These are phyloP conservation scores for Donacobius atricapilla DNA, from an alignment of 2,113 vertebrate genomes.

Conservation along the genomic window DNA sequence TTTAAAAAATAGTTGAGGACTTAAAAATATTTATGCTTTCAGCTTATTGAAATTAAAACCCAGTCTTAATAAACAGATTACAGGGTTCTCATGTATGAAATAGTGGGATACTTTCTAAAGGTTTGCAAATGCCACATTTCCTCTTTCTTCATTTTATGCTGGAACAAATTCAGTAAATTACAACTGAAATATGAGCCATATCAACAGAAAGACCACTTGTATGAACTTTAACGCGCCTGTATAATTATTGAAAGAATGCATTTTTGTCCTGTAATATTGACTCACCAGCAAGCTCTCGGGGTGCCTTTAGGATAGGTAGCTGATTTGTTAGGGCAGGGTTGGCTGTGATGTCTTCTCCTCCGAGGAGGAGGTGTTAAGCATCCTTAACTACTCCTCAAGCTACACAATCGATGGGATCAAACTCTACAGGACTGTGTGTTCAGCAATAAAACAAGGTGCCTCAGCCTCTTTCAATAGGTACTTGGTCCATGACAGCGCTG, in stretches of 20 bases:
- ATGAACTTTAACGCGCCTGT: neutral
- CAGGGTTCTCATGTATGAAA: neutral
- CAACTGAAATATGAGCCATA: neutral
- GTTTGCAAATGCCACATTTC: neutral
- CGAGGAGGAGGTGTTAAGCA: neutral
- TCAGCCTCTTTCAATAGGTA: neutral
- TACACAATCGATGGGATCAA: neutral
- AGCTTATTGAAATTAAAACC: slow-evolving; percentile 3
- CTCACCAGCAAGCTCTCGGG: neutral
- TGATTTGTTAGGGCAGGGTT: neutral
- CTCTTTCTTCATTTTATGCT: neutral
- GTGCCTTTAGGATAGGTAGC: neutral
- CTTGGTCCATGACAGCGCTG: neutral
- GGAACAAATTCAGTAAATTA: neutral
- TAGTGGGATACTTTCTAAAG: neutral
- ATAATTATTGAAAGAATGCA: neutral
- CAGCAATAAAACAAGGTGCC: neutral
- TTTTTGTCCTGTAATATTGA: neutral
- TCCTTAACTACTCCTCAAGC: neutral
- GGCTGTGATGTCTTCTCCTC: neutral
- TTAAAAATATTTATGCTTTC: slow-evolving; percentile 5
- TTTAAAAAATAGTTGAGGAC: neutral
- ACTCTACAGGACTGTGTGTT: neutral
- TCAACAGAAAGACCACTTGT: neutral
- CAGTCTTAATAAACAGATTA: neutral